phyloP scores from a whole-genome alignment of 2,797 vertebrate species.

The Mormyrops attenuatus region DNA sequence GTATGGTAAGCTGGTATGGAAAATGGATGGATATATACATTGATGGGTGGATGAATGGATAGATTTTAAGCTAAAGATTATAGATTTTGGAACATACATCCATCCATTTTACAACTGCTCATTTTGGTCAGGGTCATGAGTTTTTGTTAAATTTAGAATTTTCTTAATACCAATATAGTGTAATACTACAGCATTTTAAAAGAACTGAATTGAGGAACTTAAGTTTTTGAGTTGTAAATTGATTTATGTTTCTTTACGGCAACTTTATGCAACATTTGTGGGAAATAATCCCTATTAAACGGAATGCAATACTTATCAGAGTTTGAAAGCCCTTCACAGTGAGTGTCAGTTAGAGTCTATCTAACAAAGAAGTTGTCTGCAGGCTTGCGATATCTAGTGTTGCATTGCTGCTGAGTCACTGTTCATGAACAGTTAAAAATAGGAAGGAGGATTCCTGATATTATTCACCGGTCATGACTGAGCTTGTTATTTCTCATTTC shows the following conservation, averaged over 20 bases:
- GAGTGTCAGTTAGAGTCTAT: constrained; percentile 39
- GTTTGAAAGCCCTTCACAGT: neutral
- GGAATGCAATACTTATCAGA: neutral
- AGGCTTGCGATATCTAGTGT: constrained; percentile 45
- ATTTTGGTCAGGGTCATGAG: neutral
- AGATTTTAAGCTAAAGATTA: neutral
- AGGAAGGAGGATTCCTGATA: constrained; percentile 40
- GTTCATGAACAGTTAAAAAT: constrained; percentile 1
- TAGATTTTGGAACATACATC: neutral
- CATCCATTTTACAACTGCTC: neutral
- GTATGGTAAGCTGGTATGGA: neutral
- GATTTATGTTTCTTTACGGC: neutral
- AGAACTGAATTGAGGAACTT: neutral
- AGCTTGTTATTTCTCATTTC: too few species aligned
- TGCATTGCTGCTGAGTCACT: constrained; percentile 15
- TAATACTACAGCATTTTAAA: neutral
- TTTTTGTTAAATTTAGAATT: neutral
- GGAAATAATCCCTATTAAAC: constrained; percentile 6
- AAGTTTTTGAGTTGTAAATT: neutral
- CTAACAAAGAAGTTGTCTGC: constrained; percentile 52
- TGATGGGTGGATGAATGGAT: neutral
- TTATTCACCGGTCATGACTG: neutral
- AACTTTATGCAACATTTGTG: neutral
- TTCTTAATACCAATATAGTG: neutral
- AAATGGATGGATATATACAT: neutral